Evolutionary conservation across 2,797 vertebrate species (phyloP).

Genomic region (Darevskia mixta): DNA sequence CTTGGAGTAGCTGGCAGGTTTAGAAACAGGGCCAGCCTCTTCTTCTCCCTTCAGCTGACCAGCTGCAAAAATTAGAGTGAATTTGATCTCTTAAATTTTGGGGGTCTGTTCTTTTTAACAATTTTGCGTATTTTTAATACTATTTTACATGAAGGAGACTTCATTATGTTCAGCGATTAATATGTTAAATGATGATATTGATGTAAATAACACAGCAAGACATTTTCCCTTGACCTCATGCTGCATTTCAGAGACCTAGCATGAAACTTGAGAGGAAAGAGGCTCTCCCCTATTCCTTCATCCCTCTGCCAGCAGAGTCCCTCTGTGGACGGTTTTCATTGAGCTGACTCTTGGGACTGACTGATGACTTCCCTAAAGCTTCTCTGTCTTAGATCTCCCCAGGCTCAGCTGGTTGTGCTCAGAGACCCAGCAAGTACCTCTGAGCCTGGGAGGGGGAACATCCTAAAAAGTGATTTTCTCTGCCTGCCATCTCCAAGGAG

Average conservation of each 20-base stretch:
- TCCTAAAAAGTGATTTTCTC: not conserved
- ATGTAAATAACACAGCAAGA: not conserved
- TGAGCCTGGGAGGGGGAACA: not conserved
- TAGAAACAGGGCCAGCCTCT: too few relatives aligned
- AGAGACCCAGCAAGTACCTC: not conserved
- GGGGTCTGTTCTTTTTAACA: too few relatives aligned
- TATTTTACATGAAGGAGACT: too few relatives aligned
- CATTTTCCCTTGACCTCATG: not conserved
- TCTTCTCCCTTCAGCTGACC: too few relatives aligned
- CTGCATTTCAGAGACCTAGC: not conserved
- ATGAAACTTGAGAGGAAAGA: not conserved
- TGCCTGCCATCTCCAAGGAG: not conserved
- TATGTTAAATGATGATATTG: too few relatives aligned
- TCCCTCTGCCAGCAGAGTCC: not conserved
- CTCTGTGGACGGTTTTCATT: not conserved
- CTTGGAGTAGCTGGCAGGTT: too few relatives aligned
- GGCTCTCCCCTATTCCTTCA: too few relatives aligned
- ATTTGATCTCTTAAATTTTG: too few relatives aligned
- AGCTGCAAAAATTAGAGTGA: too few relatives aligned
- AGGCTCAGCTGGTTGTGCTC: not conserved
- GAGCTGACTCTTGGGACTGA: not conserved
- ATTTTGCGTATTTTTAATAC: too few relatives aligned
- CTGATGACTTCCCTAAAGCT: not conserved
- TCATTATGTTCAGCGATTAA: too few relatives aligned
- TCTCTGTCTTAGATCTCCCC: not conserved